Evolutionary conservation across 64 coral and sea anemone species (phyloP).

Genomic region (Stylophora pistillata): DNA sequence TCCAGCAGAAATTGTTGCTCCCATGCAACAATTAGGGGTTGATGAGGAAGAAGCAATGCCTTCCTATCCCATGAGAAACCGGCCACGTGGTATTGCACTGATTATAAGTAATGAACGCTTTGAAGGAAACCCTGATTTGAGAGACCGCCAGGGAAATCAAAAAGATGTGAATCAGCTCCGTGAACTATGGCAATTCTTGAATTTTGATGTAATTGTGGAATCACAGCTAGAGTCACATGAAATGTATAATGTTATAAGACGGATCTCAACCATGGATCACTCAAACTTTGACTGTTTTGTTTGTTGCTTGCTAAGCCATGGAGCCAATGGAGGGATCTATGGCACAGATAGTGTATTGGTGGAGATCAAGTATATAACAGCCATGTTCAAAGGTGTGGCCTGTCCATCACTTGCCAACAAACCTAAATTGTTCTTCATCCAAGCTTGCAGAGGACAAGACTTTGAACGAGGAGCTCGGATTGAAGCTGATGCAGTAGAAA

Average conservation of each 20-base stretch:
- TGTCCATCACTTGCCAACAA: constrained; percentile 66
- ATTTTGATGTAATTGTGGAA: constrained; percentile 55
- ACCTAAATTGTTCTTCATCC: constrained; percentile 95
- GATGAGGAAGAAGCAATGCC: constrained; percentile 79
- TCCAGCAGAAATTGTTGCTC: constrained; percentile 28
- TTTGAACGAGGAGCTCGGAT: constrained; percentile 40
- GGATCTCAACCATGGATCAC: constrained; percentile 55
- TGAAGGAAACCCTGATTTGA: constrained; percentile 16
- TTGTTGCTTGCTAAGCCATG: constrained; percentile 91
- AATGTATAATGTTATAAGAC: constrained; percentile 63
- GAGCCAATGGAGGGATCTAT: constrained; percentile 72
- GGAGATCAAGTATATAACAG: constrained; percentile 58
- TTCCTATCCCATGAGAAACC: constrained; percentile 61
- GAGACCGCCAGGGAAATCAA: constrained; percentile 61
- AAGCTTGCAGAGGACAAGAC: constrained; percentile 81
- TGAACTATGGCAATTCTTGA: constrained; percentile 63
- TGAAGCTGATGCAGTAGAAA: constrained; percentile 60
- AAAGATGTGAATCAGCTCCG: constrained; percentile 69
- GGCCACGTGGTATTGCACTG: constrained; percentile 69
- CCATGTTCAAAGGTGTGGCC: constrained; percentile 71
- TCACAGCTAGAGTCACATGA: constrained; percentile 43
- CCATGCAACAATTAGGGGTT: neutral
- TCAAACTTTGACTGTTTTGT: constrained; percentile 75
- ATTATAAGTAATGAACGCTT: constrained; percentile 89
- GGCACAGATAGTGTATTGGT: constrained; percentile 69